These are phyloP conservation scores for Sminthurides aquaticus DNA, from an alignment of 2,888 invertebrate species.

Conservation along the genomic window DNA sequence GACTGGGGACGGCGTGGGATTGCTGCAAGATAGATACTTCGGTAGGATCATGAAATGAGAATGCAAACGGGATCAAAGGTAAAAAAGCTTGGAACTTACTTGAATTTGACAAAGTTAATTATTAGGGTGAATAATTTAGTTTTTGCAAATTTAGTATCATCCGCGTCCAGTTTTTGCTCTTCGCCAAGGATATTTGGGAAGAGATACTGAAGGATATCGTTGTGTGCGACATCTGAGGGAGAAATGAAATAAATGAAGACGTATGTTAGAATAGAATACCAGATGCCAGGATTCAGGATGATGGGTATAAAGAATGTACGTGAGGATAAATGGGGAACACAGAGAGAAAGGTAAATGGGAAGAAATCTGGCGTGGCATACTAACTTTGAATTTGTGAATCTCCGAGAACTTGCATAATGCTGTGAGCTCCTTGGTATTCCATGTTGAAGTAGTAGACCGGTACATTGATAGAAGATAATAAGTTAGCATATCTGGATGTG, in stretches of 20 bases:
- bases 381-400: constrained; percentile 42
- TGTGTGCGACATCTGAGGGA: constrained; percentile 43
- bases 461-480: constrained; percentile 40
- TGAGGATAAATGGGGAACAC: neutral
- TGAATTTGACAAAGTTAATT: constrained; percentile 43
- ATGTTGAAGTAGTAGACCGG: constrained; percentile 43
- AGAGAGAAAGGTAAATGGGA: neutral
- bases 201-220: constrained; percentile 44
- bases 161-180: constrained; percentile 34
- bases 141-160: constrained; percentile 42
- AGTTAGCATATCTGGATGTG: constrained; percentile 41
- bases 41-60: constrained; percentile 7
- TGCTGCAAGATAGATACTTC: constrained; percentile 19
- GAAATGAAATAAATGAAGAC: neutral
- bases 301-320: neutral
- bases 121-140: constrained; percentile 43
- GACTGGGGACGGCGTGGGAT: constrained; percentile 33
- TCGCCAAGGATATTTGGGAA: constrained; percentile 43
- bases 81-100: constrained; percentile 28
- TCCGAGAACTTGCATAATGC: constrained; percentile 43
- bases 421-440: constrained; percentile 43
- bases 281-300: neutral
- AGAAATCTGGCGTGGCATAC: constrained; percentile 4
- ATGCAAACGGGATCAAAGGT: too few relatives aligned
- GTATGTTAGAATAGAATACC: neutral